Conservation (phyloP, 2,888 invertebrate genomes). For the Auanema sp. region DNA sequence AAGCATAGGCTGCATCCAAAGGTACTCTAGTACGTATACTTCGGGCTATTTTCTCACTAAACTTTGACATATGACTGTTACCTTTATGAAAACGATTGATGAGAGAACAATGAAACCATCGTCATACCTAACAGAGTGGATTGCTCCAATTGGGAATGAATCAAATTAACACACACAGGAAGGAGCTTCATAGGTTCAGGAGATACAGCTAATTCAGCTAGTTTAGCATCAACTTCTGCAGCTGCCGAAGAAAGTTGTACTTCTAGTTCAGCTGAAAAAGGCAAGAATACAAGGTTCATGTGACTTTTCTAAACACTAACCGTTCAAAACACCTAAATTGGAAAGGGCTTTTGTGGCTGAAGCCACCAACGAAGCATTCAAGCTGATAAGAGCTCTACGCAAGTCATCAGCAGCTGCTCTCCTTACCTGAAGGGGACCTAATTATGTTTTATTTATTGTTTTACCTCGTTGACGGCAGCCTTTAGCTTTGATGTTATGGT, state of each 20-base stretch:
- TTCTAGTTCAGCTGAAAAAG: constrained; percentile 35
- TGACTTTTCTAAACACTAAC: constrained; percentile 17
- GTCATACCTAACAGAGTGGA: constrained; percentile 31
- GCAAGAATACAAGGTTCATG: neutral
- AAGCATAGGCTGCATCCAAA: constrained; percentile 26
- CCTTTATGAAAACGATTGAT: too few relatives aligned
- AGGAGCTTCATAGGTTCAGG: constrained; percentile 28
- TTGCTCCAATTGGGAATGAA: constrained; percentile 44
- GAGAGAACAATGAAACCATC: neutral
- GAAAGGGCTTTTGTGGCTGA: constrained; percentile 41
- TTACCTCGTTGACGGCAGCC: constrained; percentile 37
- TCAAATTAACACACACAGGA: constrained; percentile 28
- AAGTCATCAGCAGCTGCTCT: constrained; percentile 46
- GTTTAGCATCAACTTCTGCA: constrained; percentile 36
- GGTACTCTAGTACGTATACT: constrained; percentile 38
- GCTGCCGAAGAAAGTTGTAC: constrained; percentile 29
- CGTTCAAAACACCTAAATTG: constrained; percentile 37
- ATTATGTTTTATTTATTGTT: neutral
- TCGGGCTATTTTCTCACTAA: constrained; percentile 43
- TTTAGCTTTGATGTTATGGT: constrained; percentile 37
- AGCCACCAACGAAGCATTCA: constrained; percentile 51
- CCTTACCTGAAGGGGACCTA: constrained; percentile 19
- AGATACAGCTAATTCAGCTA: constrained; percentile 28
- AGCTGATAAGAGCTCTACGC: constrained; percentile 47
- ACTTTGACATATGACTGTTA: constrained; percentile 23